Conservation (phyloP, 2,113 vertebrate genomes). For the Vulpes vulpes region DNA sequence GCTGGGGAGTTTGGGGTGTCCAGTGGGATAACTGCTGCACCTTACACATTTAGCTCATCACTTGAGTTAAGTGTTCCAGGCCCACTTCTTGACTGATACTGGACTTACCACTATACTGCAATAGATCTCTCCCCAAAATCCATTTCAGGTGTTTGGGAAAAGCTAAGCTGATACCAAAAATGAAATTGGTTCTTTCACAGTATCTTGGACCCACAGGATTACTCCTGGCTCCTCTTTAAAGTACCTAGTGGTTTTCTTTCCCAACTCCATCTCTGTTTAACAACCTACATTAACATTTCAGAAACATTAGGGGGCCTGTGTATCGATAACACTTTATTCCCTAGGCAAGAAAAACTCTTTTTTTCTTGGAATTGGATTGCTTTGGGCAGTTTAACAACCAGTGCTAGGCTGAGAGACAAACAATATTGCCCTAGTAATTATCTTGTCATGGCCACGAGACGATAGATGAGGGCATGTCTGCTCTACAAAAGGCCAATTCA, state of each 20-base stretch:
- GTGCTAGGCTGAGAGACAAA: not conserved
- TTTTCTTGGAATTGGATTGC: constrained; percentile 34
- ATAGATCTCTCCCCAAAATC: not conserved
- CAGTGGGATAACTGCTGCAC: not conserved
- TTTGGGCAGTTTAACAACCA: constrained; percentile 12
- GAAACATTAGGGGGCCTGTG: not conserved
- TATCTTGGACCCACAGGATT: not conserved
- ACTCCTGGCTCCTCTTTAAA: not conserved
- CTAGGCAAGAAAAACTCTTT: not conserved
- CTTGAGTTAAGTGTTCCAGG: not conserved
- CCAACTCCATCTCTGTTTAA: constrained; percentile 45
- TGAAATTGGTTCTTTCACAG: not conserved
- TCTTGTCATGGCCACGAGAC: not conserved
- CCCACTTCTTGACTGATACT: not conserved
- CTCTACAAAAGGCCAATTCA: constrained; percentile 49
- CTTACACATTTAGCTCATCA: not conserved
- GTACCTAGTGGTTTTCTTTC: constrained; percentile 6
- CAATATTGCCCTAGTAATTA: constrained; percentile 14
- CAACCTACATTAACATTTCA: constrained; percentile 45
- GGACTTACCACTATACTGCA: not conserved
- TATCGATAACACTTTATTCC: not conserved
- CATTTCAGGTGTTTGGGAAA: constrained; percentile 25
- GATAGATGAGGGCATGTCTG: not conserved
- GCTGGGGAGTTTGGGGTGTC: rapidly evolving
- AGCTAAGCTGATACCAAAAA: not conserved